A percentile compares a stretch with the other conserved stretches of the same genome.
Conservation (phyloP, 30 jellyfish, hydroid and myxozoan genomes). For the Aurelia sp. region DNA sequence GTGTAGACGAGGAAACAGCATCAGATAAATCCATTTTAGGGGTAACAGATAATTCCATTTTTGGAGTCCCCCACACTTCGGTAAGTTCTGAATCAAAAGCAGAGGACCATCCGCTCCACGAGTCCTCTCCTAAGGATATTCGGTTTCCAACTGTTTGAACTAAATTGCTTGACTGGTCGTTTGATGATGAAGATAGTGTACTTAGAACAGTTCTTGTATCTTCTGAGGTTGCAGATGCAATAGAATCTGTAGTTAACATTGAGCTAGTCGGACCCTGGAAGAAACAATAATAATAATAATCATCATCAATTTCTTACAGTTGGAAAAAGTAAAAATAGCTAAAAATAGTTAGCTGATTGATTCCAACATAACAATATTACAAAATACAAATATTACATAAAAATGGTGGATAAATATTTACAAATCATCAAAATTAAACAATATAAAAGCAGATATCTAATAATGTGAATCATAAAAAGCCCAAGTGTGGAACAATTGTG, state of each 20-base stretch:
- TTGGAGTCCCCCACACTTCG: constrained; percentile 20
- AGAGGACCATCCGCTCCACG: constrained; percentile 99
- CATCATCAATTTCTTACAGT: too few species aligned
- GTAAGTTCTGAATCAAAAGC: constrained; percentile 66
- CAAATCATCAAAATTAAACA: neutral
- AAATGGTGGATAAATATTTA: neutral
- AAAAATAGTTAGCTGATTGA: too few species aligned
- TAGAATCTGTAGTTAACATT: constrained; percentile 7
- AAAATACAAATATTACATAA: too few species aligned
- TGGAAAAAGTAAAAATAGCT: too few species aligned
- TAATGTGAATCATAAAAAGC: too few species aligned
- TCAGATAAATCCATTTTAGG: constrained; percentile 16
- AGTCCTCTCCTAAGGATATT: constrained; percentile 60
- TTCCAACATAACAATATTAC: too few species aligned
- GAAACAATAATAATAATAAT: too few species aligned
- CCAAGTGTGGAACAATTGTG: too few species aligned
- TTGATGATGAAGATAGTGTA: constrained; percentile 34
- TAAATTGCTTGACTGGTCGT: constrained; percentile 12
- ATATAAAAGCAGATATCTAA: neutral
- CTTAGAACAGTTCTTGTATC: constrained; percentile 12
- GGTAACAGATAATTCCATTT: constrained; percentile 4
- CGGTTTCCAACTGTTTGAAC: constrained; percentile 74
- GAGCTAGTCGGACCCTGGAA: constrained; percentile 14
- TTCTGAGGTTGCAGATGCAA: constrained; percentile 30
- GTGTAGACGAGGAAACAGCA: constrained; percentile 5